Percentiles rank a stretch among this genome's conserved stretches.
Evolutionary conservation across 1,140 invertebrate genomes (phyloP).

Genomic region (Zaprionus ghesquierei): DNA sequence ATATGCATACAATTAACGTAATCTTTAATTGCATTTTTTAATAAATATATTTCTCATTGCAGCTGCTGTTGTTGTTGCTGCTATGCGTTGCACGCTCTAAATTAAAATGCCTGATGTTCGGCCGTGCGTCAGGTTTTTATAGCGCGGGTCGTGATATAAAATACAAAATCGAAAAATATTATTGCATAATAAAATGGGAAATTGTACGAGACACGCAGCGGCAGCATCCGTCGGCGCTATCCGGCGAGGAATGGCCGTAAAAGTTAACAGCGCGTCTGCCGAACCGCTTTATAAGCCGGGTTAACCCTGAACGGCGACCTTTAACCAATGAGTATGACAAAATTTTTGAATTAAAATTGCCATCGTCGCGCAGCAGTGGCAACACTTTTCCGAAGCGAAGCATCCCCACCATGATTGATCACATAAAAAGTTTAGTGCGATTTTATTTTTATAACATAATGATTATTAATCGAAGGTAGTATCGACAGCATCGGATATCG

Average conservation of each 20-base stretch:
- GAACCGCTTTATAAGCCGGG: slow-evolving; percentile 62
- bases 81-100: slow-evolving; percentile 4
- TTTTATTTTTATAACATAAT: slow-evolving; percentile 68
- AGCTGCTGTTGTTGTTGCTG: neutral
- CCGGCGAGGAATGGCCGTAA: slow-evolving; percentile 50
- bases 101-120: slow-evolving; percentile 42
- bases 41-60: slow-evolving; percentile 60
- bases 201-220: slow-evolving; percentile 30
- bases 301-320: slow-evolving; percentile 20
- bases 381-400: slow-evolving; percentile 5
- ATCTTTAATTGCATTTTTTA: slow-evolving; percentile 60
- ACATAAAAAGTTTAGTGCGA: slow-evolving; percentile 76
- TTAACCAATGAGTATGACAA: slow-evolving; percentile 64
- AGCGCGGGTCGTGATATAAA: slow-evolving; percentile 48
- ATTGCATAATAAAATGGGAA: slow-evolving; percentile 70
- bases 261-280: slow-evolving; percentile 68
- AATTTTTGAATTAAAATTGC: slow-evolving; percentile 78
- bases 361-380: neutral
- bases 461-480: slow-evolving; percentile 48
- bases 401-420: slow-evolving; percentile 75
- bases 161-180: slow-evolving; percentile 78
- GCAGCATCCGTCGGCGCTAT: slow-evolving; percentile 18
- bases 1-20: slow-evolving; percentile 45
- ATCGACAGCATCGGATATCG: neutral
- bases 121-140: slow-evolving; percentile 31